phyloP scores from a whole-genome alignment of 92 coral and sea anemone species.

The Actinostola sp. region DNA sequence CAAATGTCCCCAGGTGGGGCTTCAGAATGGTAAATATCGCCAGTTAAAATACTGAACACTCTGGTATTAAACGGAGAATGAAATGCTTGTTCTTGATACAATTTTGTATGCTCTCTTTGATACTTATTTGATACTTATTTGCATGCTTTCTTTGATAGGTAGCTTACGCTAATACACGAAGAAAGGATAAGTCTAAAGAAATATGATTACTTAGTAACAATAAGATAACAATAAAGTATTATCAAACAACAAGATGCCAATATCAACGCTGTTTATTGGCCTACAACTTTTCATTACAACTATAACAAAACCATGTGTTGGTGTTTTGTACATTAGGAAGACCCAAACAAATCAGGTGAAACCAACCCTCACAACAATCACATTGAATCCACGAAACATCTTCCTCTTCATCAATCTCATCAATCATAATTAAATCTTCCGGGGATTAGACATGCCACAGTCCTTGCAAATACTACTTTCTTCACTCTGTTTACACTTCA shows the following conservation, averaged over 20 bases:
- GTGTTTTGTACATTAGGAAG: constrained; percentile 8
- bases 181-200: neutral
- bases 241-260: neutral
- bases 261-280: neutral
- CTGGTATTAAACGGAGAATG: neutral
- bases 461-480: neutral
- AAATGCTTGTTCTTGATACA: constrained; percentile 4
- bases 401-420: neutral
- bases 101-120: neutral
- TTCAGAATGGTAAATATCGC: constrained; percentile 1
- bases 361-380: constrained; percentile 25
- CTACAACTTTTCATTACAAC: constrained; percentile 22
- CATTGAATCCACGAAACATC: constrained; percentile 14
- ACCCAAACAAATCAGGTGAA: constrained; percentile 24
- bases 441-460: constrained; percentile 9
- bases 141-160: neutral
- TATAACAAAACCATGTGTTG: constrained; percentile 17
- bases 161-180: neutral
- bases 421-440: neutral
- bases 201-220: neutral
- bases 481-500: neutral
- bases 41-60: constrained; percentile 4
- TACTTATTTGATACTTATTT: neutral
- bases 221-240: neutral
- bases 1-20: constrained; percentile 21